phyloP scores from a whole-genome alignment of 35 echinoderm and acorn worm species.

The Heliocidaris tuberculata region DNA sequence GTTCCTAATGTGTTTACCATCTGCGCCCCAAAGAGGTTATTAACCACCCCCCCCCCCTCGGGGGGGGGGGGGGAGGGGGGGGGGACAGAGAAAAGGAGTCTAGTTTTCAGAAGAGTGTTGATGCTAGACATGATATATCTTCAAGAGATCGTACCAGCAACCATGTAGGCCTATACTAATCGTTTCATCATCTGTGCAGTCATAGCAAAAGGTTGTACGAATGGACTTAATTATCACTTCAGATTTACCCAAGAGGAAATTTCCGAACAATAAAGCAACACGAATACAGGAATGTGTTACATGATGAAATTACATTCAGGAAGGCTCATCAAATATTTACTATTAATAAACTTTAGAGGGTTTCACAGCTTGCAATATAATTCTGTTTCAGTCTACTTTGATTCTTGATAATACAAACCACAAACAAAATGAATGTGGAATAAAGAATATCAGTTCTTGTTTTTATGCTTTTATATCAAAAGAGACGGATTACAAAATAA shows the following conservation, averaged over 20 bases:
- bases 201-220: neutral
- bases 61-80: no score
- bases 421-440: no score
- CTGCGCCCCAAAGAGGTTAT: neutral
- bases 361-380: no score
- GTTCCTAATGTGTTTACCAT: neutral
- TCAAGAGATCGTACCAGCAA: neutral
- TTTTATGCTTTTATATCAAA: no score
- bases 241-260: neutral
- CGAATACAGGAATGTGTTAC: neutral
- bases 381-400: no score
- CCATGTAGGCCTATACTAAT: neutral
- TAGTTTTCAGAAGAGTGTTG: neutral
- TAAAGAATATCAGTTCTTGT: no score
- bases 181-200: neutral
- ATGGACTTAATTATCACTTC: neutral
- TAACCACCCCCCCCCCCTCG: neutral
- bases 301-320: neutral
- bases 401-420: no score
- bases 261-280: neutral
- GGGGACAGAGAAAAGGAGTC: neutral
- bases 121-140: neutral
- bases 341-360: no score
- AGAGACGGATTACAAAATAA: no score
- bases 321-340: no score